Percentiles rank a stretch among this genome's conserved stretches.
These are phyloP conservation scores for Parotia lawesii DNA, from an alignment of 2,113 vertebrate species.

Conservation along the genomic window DNA sequence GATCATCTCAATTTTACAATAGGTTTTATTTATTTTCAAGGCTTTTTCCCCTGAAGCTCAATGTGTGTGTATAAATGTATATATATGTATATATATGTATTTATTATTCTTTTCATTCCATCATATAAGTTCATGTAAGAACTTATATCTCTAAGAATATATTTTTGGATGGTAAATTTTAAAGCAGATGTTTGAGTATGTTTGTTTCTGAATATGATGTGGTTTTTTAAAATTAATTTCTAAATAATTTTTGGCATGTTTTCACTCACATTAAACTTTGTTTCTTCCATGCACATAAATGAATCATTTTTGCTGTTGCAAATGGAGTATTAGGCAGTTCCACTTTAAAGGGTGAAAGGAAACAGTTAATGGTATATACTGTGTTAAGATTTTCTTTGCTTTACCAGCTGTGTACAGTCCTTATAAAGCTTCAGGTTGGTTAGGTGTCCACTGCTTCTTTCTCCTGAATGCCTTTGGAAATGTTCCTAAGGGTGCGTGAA, in stretches of 20 bases:
- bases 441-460: not conserved
- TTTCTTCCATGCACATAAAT: not conserved
- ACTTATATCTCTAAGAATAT: not conserved
- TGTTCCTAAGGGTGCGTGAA: not conserved
- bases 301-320: not conserved
- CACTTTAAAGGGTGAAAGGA: not conserved
- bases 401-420: not conserved
- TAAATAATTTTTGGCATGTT: not conserved
- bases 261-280: not conserved
- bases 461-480: not conserved
- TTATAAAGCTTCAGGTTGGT: not conserved
- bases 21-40: not conserved
- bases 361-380: not conserved
- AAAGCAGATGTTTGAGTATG: not conserved
- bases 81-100: not conserved
- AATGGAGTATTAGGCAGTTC: not conserved
- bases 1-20: not conserved
- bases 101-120: not conserved
- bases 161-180: not conserved
- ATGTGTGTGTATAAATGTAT: not conserved
- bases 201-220: not conserved
- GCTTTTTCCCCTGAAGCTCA: not conserved
- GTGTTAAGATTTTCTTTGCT: not conserved
- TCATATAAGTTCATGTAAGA: not conserved
- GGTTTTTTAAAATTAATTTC: not conserved